Base-by-base conservation (phyloP, 2,113 vertebrate species). In the Gopherus flavomarginatus region DNA sequence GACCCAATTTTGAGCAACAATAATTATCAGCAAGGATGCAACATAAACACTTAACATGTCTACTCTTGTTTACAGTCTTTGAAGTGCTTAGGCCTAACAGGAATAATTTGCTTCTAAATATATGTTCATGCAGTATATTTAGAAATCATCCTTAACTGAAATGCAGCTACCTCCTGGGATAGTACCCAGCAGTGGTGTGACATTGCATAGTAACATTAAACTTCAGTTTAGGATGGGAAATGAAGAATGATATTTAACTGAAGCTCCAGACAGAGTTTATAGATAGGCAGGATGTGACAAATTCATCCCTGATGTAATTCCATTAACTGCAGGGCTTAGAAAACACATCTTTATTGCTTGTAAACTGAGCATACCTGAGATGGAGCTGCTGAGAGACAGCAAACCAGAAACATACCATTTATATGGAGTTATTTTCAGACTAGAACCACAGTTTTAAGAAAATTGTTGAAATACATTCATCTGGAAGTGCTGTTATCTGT, bases 391-490 rank as follows among this genome's bases (percentile, higher is more conserved):
- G 57, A 91, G 31, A 87, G 86, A 50, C 29, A 93, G 69, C 38
- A 92, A 85, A 92, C 42, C 8, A 57, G 90, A 91, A 94, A 69
- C 49, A 88, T 53, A 85, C 12, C 42, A 81, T 19, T 52, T 88
- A 44, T 54, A 79, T 59, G 49, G 27, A 44, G 38, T 19, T 0
- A 1, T 95, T 96, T 97, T 87, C 52, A 92, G 82, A 53, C 42
- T 59, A 86, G 24, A 53, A 88, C 31, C 12, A 29, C 44, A 88
- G 80, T 21, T 95, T 52, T 86, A 50, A 92, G 78, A 90, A 89
- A 89, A 86, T 90, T 81, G 54, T 88, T 95, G 72, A 92, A 94
- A 94, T 91, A 86, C 31, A 88, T 86, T 56, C 85, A 81, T 94
- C 90, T 97, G 94, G 49, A 57, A 85, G 35, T 59, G 44, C 44